Base-by-base conservation (phyloP, 2,888 invertebrate species). In the Diaphora mendica region DNA sequence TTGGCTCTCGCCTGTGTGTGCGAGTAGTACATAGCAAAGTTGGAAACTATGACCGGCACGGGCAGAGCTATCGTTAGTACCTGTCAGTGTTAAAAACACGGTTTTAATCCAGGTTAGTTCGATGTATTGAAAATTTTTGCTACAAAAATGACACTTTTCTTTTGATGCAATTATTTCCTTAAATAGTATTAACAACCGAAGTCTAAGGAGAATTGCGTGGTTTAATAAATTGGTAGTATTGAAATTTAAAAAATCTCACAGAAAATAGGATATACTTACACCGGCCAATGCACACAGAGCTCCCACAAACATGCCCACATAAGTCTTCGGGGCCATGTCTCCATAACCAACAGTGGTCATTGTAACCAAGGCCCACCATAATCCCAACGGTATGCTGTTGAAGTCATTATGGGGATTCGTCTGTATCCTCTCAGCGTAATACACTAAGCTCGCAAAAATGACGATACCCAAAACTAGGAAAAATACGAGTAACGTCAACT, bases 281-380 rank as follows among this genome's bases (percentile, higher is more conserved):
- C 99, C 99, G 89, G 99, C 99, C 84, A 99, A 96, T 79, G 99
- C 99, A 95, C 99, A 99, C 69, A 99, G 96, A 26, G 99, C 99
- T 84, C 99, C 99, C 82, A 99, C 99, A 92, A 99, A 99, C 99
- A 99, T 99, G 82, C 99, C 99, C 81, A 99, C 98, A 93, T 99
- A 99, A 65, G 99, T 99, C 94, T 99, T 99, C 78, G 99, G 99
- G 85, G 98, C 99, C 99, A 99, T 99, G 94, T 99, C 99, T 76
- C 99, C 99, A 93, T 99, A 99, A 66, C 99, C 99, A 76, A 99
- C 99, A 0, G 99, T 99, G 85, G 99, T 99, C 99, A 99, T 99
- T 84, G 99, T 99, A 83, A 99, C 99, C 94, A 99, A 97, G 67
- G 99, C 99, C 99, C 99, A 99, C 99, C 99, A 99, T 82, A 99